Evolutionary conservation across 2,113 vertebrate genomes (phyloP).

Genomic region (Nasalis larvatus): DNA sequence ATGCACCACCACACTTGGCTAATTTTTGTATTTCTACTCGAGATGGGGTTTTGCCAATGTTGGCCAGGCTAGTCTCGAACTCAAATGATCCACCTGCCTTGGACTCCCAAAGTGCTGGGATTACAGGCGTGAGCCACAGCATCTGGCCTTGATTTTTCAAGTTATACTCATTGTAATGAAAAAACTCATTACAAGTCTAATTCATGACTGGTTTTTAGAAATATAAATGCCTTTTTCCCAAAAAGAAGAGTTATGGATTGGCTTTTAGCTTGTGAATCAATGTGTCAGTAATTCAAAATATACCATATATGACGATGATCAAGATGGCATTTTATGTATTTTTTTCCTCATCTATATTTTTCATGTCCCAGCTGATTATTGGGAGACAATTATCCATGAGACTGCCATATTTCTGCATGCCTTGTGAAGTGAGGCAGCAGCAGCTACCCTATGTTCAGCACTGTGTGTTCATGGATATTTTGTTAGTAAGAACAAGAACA

Average conservation of each 20-base stretch:
- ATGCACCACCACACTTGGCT: too few relatives aligned
- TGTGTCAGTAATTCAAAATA: neutral
- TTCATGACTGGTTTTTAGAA: neutral
- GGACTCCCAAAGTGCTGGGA: too few relatives aligned
- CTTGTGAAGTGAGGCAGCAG: neutral
- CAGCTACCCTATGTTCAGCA: neutral
- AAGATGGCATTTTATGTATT: neutral
- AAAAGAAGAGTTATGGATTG: neutral
- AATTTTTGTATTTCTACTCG: too few relatives aligned
- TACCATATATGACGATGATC: neutral
- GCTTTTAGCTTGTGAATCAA: neutral
- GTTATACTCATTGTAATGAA: neutral
- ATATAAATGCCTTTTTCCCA: neutral
- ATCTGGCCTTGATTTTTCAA: neutral
- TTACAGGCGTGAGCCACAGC: too few relatives aligned
- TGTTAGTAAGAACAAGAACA: neutral
- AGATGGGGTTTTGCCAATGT: too few relatives aligned
- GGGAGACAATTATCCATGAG: fast-evolving
- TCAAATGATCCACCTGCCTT: too few relatives aligned
- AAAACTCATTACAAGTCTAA: conserved; percentile 51
- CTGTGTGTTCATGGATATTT: neutral
- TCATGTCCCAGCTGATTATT: neutral
- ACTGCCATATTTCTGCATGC: neutral
- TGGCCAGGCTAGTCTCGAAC: too few relatives aligned
- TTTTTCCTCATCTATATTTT: neutral